Conservation (phyloP, 2,888 invertebrate species). For the Charanyca ferruginea region DNA sequence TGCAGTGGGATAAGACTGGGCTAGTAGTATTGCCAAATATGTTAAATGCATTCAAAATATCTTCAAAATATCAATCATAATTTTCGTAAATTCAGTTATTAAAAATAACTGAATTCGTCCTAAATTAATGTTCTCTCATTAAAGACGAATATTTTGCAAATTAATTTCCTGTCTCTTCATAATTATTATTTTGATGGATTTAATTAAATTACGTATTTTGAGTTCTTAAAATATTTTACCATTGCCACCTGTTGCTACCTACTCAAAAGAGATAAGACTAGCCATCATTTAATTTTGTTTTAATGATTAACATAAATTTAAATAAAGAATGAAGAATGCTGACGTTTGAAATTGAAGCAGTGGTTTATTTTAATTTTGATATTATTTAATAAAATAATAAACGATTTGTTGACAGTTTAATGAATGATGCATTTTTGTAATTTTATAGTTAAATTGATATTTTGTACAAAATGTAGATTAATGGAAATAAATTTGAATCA, state of each 20-base stretch:
- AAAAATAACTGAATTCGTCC: background rate
- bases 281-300: slow-evolving; percentile 12
- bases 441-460: background rate
- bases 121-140: slow-evolving; percentile 18
- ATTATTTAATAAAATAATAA: background rate
- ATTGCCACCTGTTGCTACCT: background rate
- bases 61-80: too few species aligned
- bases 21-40: too few species aligned
- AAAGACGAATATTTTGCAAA: slow-evolving; percentile 27
- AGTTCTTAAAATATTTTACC: slow-evolving; percentile 2
- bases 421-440: slow-evolving; percentile 2
- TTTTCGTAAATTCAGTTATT: background rate
- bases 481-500: slow-evolving; percentile 17
- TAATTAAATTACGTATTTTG: slow-evolving; percentile 35
- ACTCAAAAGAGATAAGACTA: background rate
- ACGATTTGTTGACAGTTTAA: background rate
- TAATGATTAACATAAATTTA: slow-evolving; percentile 11
- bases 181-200: slow-evolving; percentile 18
- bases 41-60: too few species aligned
- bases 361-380: background rate
- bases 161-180: slow-evolving; percentile 23
- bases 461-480: background rate
- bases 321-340: slow-evolving; percentile 27
- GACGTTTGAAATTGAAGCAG: slow-evolving; percentile 16
- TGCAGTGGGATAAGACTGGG: too few species aligned